Evolutionary conservation across 2,797 vertebrate species (phyloP).

Genomic region (Neoniphon sammara): DNA sequence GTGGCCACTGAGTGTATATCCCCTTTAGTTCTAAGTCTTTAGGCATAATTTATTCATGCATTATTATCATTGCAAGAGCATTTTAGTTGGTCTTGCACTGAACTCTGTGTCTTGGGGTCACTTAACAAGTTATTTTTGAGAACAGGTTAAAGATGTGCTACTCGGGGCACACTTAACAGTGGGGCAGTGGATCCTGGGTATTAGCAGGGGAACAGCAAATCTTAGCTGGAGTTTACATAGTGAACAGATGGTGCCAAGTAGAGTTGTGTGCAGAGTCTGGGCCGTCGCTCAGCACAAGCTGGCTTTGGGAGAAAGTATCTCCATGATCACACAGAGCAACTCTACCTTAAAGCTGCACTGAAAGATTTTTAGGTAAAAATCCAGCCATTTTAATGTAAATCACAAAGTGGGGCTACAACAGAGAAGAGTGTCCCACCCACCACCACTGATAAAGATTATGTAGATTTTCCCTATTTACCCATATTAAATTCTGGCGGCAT

Average conservation of each 20-base stretch:
- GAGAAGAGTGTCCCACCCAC: no score
- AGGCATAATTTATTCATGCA: background rate
- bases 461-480: no score
- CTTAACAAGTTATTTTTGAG: slow-evolving; percentile 12
- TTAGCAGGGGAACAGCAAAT: slow-evolving; percentile 28
- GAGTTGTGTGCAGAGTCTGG: slow-evolving; percentile 23
- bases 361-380: no score
- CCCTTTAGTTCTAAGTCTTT: background rate
- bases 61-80: background rate
- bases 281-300: slow-evolving; percentile 27
- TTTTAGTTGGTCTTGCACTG: background rate
- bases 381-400: no score
- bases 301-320: background rate
- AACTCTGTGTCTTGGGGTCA: background rate
- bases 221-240: slow-evolving; percentile 48
- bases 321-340: background rate
- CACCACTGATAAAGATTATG: no score
- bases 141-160: slow-evolving; percentile 33
- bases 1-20: background rate
- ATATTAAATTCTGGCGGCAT: no score
- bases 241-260: slow-evolving; percentile 57
- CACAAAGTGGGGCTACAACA: no score
- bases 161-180: slow-evolving; percentile 26
- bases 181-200: slow-evolving; percentile 35
- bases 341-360: background rate